These are phyloP conservation scores for Apodemia hepburni DNA, from an alignment of 2,888 invertebrate species.

Conservation along the genomic window DNA sequence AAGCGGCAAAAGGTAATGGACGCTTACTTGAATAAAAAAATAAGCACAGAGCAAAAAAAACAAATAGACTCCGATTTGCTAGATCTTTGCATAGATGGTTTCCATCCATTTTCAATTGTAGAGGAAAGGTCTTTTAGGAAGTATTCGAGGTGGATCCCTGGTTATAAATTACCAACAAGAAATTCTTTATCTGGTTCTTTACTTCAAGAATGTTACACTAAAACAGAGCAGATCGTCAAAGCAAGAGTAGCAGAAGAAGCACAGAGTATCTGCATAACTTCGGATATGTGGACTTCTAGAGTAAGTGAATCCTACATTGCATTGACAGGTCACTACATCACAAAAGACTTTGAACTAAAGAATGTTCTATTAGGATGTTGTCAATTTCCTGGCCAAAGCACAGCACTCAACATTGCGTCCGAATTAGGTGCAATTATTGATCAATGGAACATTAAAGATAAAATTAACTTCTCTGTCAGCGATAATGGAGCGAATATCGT, in stretches of 20 bases:
- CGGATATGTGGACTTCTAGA: slow-evolving; percentile 31
- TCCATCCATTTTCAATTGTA: slow-evolving; percentile 17
- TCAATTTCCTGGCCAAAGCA: slow-evolving; percentile 27
- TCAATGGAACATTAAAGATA: slow-evolving; percentile 17
- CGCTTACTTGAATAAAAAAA: slow-evolving; percentile 13
- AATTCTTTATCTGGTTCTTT: slow-evolving; percentile 22
- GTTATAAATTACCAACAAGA: slow-evolving; percentile 32
- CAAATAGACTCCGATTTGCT: slow-evolving; percentile 16
- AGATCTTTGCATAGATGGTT: slow-evolving; percentile 7
- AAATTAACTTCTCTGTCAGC: slow-evolving; percentile 35
- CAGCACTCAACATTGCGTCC: slow-evolving; percentile 11
- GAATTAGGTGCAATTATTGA: not conserved
- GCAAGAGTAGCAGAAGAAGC: slow-evolving; percentile 7
- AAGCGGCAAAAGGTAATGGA: not conserved
- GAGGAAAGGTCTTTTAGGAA: slow-evolving; percentile 17
- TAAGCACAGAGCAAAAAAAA: slow-evolving; percentile 9
- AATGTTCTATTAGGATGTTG: slow-evolving; percentile 35
- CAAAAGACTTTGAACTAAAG: slow-evolving; percentile 31
- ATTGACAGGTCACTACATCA: slow-evolving; percentile 25
- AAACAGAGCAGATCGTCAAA: too few relatives aligned
- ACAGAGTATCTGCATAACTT: slow-evolving; percentile 26
- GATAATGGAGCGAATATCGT: slow-evolving; percentile 39
- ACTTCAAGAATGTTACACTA: too few relatives aligned
- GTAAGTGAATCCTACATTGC: slow-evolving; percentile 31
- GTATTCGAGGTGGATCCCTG: slow-evolving; percentile 33